Conservation (phyloP, 2,888 invertebrate genomes). For the Chrysolina haemoptera region DNA sequence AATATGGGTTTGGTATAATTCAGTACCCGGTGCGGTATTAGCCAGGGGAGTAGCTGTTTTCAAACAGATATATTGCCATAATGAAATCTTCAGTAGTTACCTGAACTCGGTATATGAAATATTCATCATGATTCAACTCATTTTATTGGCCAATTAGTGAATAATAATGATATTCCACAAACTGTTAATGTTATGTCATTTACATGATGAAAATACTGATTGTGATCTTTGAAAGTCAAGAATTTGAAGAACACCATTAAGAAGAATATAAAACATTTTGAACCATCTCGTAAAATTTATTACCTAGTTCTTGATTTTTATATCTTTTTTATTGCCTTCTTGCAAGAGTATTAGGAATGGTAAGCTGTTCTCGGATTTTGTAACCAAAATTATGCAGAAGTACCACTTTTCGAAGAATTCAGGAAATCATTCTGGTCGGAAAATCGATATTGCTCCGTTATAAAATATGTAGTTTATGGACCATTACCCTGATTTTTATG, state of each 20-base stretch:
- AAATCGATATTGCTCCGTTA: slow-evolving; percentile 40
- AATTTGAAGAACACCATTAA: slow-evolving; percentile 20
- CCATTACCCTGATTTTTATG: slow-evolving; percentile 48
- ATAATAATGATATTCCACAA: slow-evolving; percentile 4
- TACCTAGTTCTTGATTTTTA: slow-evolving; percentile 34
- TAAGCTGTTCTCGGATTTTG: slow-evolving; percentile 36
- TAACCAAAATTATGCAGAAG: slow-evolving; percentile 35
- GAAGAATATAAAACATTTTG: slow-evolving; percentile 26
- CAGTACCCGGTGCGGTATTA: no score
- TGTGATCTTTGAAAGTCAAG: slow-evolving; percentile 13
- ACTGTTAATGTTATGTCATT: slow-evolving; percentile 17
- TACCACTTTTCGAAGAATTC: slow-evolving; percentile 35
- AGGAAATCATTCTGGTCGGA: slow-evolving; percentile 5
- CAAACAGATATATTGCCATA: no score
- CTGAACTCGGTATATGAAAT: background rate
- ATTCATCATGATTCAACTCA: slow-evolving; percentile 4
- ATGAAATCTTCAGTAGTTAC: no score
- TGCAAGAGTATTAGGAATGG: slow-evolving; percentile 40
- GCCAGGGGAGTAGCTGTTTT: no score
- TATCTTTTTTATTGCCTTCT: slow-evolving; percentile 40
- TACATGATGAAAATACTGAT: slow-evolving; percentile 23
- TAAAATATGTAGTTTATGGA: slow-evolving; percentile 43
- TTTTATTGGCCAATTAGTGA: slow-evolving; percentile 18
- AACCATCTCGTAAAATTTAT: slow-evolving; percentile 17
- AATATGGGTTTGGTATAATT: no score